Evolutionary conservation across 1,140 invertebrate genomes (phyloP), one percentile per base, ranked within the genome.

Genomic region (Achatina immaculata): DNA sequence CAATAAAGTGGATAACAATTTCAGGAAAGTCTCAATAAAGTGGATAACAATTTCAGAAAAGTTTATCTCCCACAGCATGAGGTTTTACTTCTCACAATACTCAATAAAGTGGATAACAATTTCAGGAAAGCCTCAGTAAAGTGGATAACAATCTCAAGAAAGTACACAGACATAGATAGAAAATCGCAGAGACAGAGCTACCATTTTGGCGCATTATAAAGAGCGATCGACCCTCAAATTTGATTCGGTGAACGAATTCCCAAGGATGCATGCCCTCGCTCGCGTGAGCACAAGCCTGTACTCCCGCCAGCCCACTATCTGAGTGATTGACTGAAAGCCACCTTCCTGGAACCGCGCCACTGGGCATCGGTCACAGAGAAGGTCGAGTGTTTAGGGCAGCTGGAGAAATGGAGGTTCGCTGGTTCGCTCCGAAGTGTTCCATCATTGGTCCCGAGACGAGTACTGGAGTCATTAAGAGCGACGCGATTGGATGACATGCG

Each of bases 291-390:
- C 16, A 28, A n/a, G 58, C n/a, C n/a, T n/a, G n/a, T 62, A 62
- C 58, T 62, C 58, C 31, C 58, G 58, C 4, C 58, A 16, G 48
- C 48, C 48, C 48, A 21, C 48, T 24, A 55, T 34, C 58, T 62
- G 58, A 62, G 28, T 62, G 58, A 62, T 62, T 62, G 58, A 62
- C 58, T 62, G 58, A 28, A 9, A 31, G 6, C 58, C 31, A 28
- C n/a, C n/a, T 28, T 9, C n/a, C n/a, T 19, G n/a, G 51, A 62
- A 62, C 21, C 58, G 28, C 11, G 1, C 58, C 28, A 62, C 58
- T 62, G 58, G 58, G 58, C 58, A 62, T 9, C 58, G 58, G 58
- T 62, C 58, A 62, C 58, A 62, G 58, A 62, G 31, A 31, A 62
- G 58, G 58, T 62, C 58, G 58, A 62, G 28, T 4, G 58, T 62